Percentiles rank a stretch among this genome's conserved stretches.
Conservation (phyloP, 1,140 invertebrate species). For the Lordiphosa collinella region DNA sequence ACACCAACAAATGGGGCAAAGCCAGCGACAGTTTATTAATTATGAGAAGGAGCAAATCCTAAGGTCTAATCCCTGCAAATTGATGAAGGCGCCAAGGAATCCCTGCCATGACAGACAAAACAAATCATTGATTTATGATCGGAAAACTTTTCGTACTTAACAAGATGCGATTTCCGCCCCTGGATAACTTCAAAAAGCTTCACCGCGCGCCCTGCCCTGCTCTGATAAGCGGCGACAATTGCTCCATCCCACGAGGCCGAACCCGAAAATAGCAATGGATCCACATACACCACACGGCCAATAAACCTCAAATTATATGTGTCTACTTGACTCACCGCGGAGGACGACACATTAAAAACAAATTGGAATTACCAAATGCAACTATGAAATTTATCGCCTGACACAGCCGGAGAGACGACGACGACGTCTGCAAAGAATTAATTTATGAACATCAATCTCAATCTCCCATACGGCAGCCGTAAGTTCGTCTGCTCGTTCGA, state of each 20-base stretch:
- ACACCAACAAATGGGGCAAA: constrained; percentile 21
- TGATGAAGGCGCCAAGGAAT: constrained; percentile 53
- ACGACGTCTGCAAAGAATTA: constrained; percentile 32
- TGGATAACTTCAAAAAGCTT: constrained; percentile 53
- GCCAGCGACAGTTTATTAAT: constrained; percentile 58
- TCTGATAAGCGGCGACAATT: constrained; percentile 55
- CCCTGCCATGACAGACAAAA: constrained; percentile 28
- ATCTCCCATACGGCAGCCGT: constrained; percentile 26
- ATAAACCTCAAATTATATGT: constrained; percentile 68
- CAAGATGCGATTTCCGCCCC: constrained; percentile 36
- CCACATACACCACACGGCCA: constrained; percentile 25
- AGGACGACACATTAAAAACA: constrained; percentile 61
- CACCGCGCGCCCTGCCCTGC: constrained; percentile 11
- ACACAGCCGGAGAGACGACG: constrained; percentile 23
- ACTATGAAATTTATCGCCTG: constrained; percentile 65
- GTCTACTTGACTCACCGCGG: constrained; percentile 38
- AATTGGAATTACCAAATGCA: constrained; percentile 76
- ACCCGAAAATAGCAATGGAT: constrained; percentile 42
- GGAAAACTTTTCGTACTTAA: constrained; percentile 17
- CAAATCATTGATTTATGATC: constrained; percentile 53
- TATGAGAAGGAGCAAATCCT: constrained; percentile 41
- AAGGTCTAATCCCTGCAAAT: constrained; percentile 50
- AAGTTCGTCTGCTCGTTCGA: constrained; percentile 14
- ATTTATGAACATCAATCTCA: constrained; percentile 72
- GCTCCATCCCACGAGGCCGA: constrained; percentile 52